Percentiles rank a stretch among this genome's conserved stretches.
These are phyloP conservation scores for Sisyra terminalis DNA, from an alignment of 2,888 invertebrate species.

Conservation along the genomic window DNA sequence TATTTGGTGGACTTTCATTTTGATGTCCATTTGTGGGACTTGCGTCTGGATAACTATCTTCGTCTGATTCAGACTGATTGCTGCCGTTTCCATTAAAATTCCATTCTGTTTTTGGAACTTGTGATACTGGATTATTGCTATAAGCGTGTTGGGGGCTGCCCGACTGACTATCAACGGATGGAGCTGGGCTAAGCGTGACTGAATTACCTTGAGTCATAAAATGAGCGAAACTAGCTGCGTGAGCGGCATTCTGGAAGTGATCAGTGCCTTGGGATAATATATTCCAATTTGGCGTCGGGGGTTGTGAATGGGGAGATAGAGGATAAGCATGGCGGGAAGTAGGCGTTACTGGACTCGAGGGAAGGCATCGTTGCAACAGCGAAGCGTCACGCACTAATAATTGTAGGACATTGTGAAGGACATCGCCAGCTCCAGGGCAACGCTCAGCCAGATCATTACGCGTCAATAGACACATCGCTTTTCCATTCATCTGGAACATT, in stretches of 20 bases:
- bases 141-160: conserved; percentile 70
- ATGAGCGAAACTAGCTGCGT: conserved; percentile 46
- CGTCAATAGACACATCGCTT: conserved; percentile 80
- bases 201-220: conserved; percentile 65
- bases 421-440: conserved; percentile 85
- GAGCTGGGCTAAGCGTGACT: conserved; percentile 79
- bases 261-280: conserved; percentile 27
- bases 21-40: conserved; percentile 15
- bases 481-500: conserved; percentile 94
- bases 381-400: conserved; percentile 70
- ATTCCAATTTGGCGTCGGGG: conserved; percentile 64
- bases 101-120: conserved; percentile 11
- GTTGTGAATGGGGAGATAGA: conserved; percentile 65
- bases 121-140: conserved; percentile 21
- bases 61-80: conserved; percentile 70
- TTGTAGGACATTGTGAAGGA: conserved; percentile 82
- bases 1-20: conserved; percentile 31
- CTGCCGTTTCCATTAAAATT: conserved; percentile 32
- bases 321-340: conserved; percentile 61
- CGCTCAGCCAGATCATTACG: conserved; percentile 81
- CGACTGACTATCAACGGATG: conserved; percentile 73
- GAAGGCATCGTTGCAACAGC: conserved; percentile 60
- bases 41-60: conserved; percentile 38
- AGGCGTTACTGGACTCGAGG: conserved; percentile 67
- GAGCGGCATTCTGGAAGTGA: conserved; percentile 28